A percentile compares a stretch with the other conserved stretches of the same genome.
Evolutionary conservation across 2,113 vertebrate species (phyloP).

Genomic region (Gymnarchus niloticus): DNA sequence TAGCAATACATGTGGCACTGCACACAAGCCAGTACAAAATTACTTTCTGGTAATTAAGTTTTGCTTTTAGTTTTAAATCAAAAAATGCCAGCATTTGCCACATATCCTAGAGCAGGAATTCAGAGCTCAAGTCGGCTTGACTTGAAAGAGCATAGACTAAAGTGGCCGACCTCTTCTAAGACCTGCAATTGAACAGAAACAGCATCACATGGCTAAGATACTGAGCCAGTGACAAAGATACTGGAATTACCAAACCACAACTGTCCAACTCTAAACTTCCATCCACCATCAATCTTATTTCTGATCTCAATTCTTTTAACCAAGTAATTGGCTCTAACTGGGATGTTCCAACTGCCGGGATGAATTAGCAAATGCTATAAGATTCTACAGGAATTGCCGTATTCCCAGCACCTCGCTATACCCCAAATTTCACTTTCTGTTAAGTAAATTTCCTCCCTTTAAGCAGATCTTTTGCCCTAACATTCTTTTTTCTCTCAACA

Average conservation of each 20-base stretch:
- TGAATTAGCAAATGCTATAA: background rate
- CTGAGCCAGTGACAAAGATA: background rate
- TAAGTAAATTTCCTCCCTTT: conserved; percentile 58
- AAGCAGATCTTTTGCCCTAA: too few species aligned
- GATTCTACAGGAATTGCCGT: background rate
- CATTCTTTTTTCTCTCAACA: background rate
- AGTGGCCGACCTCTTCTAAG: background rate
- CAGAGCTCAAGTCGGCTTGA: background rate
- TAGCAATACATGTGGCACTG: background rate
- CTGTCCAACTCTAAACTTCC: background rate
- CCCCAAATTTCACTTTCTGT: conserved; percentile 40
- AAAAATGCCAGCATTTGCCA: background rate
- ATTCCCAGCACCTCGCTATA: background rate
- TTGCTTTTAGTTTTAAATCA: background rate
- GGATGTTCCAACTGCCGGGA: background rate
- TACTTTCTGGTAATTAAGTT: background rate
- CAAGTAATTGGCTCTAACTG: background rate
- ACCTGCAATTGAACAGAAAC: background rate
- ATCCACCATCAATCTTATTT: background rate
- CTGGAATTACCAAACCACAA: background rate
- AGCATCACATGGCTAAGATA: background rate
- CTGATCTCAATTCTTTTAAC: background rate
- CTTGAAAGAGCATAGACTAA: background rate
- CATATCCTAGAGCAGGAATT: background rate
- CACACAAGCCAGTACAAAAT: background rate